Conservation (phyloP, 2,113 vertebrate species). For the Cyanoderma ruficeps region DNA sequence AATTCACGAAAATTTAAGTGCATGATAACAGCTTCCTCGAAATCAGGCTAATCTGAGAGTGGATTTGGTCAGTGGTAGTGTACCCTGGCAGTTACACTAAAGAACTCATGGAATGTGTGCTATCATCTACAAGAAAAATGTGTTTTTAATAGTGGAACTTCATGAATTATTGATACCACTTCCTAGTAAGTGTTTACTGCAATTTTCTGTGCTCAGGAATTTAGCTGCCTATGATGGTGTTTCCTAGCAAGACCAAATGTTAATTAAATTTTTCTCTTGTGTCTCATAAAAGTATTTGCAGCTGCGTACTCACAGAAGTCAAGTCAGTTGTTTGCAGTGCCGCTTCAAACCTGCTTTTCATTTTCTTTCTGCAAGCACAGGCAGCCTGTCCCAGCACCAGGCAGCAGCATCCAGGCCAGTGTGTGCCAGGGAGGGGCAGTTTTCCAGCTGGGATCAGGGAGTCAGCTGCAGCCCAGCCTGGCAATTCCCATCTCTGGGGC, state of each 20-base stretch:
- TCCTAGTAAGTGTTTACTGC: not conserved
- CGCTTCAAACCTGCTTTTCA: not conserved
- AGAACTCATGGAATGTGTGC: not conserved
- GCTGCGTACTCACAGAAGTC: not conserved
- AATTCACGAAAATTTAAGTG: constrained; percentile 20
- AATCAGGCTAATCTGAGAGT: not conserved
- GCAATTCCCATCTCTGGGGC: not conserved
- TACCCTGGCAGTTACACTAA: not conserved
- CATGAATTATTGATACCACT: not conserved
- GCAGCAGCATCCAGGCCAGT: not conserved
- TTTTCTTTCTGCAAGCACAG: not conserved
- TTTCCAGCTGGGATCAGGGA: not conserved
- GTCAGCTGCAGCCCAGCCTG: not conserved
- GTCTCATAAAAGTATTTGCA: not conserved
- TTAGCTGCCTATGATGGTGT: not conserved
- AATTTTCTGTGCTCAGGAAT: not conserved
- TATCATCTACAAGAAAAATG: not conserved
- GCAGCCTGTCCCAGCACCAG: not conserved
- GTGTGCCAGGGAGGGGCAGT: not conserved
- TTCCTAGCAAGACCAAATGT: not conserved
- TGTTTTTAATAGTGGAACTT: not conserved
- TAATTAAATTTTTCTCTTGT: not conserved
- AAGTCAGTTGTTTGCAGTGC: not conserved
- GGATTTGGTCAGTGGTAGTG: not conserved
- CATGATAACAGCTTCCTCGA: not conserved